Conservation (phyloP, 2,888 invertebrate species). For the Sesia apiformis region DNA sequence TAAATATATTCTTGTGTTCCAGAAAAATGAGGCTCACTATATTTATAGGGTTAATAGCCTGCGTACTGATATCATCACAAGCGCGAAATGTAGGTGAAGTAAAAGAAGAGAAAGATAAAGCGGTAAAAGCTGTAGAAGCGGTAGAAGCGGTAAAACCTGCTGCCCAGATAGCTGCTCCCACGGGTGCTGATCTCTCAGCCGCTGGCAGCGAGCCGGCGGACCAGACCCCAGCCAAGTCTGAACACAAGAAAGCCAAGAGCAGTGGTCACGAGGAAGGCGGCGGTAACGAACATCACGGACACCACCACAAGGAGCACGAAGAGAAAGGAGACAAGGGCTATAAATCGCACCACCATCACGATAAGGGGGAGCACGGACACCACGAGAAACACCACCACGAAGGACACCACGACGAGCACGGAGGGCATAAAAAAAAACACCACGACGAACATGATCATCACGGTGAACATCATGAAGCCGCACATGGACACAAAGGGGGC, state of each 20-base stretch:
- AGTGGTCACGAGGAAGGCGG: constrained; percentile 78
- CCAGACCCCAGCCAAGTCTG: constrained; percentile 64
- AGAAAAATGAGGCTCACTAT: constrained; percentile 48
- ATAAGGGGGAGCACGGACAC: constrained; percentile 84
- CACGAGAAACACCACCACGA: constrained; percentile 86
- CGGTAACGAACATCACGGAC: constrained; percentile 80
- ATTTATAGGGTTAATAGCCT: constrained; percentile 38
- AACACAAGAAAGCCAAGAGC: constrained; percentile 59
- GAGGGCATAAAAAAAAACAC: constrained; percentile 86
- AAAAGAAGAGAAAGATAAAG: constrained; percentile 33
- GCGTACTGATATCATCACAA: constrained; percentile 27
- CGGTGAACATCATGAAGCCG: constrained; percentile 84
- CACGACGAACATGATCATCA: constrained; percentile 85
- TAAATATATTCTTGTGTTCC: constrained; percentile 10
- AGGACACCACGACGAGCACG: constrained; percentile 84
- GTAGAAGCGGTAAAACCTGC: constrained; percentile 12
- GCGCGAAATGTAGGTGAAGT: constrained; percentile 41
- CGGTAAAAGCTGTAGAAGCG: constrained; percentile 17
- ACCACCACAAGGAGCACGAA: constrained; percentile 81
- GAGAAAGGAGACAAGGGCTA: constrained; percentile 87
- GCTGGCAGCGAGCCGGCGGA: constrained; percentile 29
- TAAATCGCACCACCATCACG: constrained; percentile 83
- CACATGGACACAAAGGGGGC: constrained; percentile 85
- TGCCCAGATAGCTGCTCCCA: neutral
- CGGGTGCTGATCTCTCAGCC: constrained; percentile 9